A percentile compares a stretch with the other conserved stretches of the same genome.
These are phyloP conservation scores for Laterallus jamaicensis DNA, from an alignment of 2,113 vertebrate genomes.

Conservation along the genomic window DNA sequence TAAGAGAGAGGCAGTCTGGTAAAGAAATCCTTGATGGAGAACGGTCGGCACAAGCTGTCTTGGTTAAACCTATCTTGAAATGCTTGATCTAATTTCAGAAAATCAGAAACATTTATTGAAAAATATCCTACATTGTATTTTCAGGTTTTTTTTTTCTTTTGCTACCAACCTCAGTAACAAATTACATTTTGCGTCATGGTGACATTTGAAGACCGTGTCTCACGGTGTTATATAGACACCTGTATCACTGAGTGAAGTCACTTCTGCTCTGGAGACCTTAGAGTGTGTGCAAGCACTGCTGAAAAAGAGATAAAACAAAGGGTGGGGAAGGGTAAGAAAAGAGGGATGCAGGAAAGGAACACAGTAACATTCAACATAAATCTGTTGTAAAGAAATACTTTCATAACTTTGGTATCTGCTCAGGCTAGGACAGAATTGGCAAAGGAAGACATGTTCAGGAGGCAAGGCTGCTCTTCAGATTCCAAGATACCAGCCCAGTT, in stretches of 20 bases:
- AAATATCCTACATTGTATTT: not conserved
- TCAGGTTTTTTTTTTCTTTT: not conserved
- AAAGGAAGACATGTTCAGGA: not conserved
- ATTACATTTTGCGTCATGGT: not conserved
- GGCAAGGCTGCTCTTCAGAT: not conserved
- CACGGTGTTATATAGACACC: not conserved
- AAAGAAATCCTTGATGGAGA: not conserved
- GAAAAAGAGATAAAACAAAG: not conserved
- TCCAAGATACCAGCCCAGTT: not conserved
- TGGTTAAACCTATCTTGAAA: not conserved
- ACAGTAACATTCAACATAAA: not conserved
- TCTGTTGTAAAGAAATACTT: not conserved
- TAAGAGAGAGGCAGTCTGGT: not conserved
- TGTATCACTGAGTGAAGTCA: not conserved
- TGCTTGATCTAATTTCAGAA: not conserved
- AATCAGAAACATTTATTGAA: not conserved
- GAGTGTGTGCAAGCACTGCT: not conserved
- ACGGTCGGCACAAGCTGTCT: not conserved
- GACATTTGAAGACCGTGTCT: not conserved
- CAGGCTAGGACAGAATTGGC: not conserved
- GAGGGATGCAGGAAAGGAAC: not conserved
- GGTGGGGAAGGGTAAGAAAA: not conserved
- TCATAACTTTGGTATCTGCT: not conserved
- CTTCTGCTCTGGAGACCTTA: not conserved
- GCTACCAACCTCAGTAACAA: not conserved